Evolutionary conservation across 2,797 vertebrate genomes (phyloP).

Genomic region (Eulemur rubriventer): DNA sequence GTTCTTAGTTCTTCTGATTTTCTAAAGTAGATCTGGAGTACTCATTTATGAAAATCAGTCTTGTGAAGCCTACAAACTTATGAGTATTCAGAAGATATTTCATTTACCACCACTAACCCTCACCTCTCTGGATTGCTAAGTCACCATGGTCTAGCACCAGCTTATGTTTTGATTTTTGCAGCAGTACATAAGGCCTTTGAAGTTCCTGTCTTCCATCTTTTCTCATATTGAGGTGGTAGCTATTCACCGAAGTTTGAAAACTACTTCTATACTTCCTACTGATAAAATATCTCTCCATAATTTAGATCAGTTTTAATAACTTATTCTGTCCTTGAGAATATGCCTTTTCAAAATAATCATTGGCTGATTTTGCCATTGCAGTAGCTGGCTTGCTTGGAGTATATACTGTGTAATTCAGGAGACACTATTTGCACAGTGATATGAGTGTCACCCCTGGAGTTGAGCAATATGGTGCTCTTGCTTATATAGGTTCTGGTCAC

Average conservation of each 20-base stretch:
- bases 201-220: background rate
- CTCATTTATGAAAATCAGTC: background rate
- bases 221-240: background rate
- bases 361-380: background rate
- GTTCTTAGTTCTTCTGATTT: background rate
- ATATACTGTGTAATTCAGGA: background rate
- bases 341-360: background rate
- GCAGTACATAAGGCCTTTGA: background rate
- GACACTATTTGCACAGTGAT: background rate
- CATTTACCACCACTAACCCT: background rate
- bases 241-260: background rate
- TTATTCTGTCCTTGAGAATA: background rate
- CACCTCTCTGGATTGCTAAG: background rate
- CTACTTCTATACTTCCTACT: background rate
- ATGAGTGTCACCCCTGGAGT: background rate
- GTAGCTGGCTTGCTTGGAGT: background rate
- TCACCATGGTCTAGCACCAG: background rate
- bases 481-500: background rate
- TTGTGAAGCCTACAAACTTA: background rate
- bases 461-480: background rate
- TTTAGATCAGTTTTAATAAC: background rate
- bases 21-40: background rate
- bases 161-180: slow-evolving; percentile 3
- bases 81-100: background rate
- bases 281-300: background rate